Conservation (phyloP, 2,888 invertebrate genomes). For the Callyntrura sp. region DNA sequence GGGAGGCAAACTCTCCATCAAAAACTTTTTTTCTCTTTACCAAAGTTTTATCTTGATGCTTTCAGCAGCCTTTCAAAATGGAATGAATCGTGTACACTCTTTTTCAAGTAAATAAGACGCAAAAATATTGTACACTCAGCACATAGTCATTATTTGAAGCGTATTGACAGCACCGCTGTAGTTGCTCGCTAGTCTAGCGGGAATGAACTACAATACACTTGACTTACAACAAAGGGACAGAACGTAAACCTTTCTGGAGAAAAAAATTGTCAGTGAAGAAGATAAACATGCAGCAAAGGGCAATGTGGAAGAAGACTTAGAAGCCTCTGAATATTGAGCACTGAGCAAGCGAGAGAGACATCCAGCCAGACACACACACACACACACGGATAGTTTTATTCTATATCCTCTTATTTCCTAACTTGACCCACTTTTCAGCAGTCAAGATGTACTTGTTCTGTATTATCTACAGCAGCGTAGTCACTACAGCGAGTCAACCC, state of each 20-base stretch:
- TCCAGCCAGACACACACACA: too few relatives aligned
- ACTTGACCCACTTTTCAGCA: slow-evolving; percentile 63
- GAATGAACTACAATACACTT: not conserved
- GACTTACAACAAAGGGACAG: too few relatives aligned
- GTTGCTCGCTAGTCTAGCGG: not conserved
- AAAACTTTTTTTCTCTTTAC: slow-evolving; percentile 26
- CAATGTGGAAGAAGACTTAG: slow-evolving; percentile 9
- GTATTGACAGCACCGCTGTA: not conserved
- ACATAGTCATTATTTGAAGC: slow-evolving; percentile 38
- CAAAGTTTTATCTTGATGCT: slow-evolving; percentile 27
- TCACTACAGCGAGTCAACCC: not conserved
- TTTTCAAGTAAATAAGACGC: not conserved
- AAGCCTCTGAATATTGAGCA: not conserved
- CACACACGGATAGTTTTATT: slow-evolving; percentile 28
- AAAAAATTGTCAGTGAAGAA: slow-evolving; percentile 3
- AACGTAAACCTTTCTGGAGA: not conserved
- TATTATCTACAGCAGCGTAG: not conserved
- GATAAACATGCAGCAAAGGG: not conserved
- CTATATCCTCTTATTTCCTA: slow-evolving; percentile 41
- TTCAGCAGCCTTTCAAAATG: not conserved
- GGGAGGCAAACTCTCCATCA: slow-evolving; percentile 26
- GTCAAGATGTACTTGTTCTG: slow-evolving; percentile 53
- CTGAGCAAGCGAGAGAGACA: too few relatives aligned
- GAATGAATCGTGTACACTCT: not conserved
- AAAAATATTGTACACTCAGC: not conserved